These are phyloP conservation scores for Pluvianellus socialis DNA, from an alignment of 2,113 vertebrate genomes.

Conservation along the genomic window DNA sequence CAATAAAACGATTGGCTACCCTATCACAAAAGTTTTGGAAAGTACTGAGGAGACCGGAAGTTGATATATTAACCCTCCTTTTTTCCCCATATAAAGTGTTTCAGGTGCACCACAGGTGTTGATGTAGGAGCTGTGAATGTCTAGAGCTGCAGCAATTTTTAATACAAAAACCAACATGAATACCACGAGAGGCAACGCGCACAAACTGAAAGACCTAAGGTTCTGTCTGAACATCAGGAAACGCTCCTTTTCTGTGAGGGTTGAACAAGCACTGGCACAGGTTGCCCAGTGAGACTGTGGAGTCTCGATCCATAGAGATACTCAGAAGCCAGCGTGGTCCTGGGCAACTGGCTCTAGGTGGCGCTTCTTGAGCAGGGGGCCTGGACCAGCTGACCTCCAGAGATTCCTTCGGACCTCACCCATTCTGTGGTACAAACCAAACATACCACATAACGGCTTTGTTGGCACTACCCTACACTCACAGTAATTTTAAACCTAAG, in stretches of 20 bases:
- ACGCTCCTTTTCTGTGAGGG: neutral
- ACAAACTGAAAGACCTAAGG: neutral
- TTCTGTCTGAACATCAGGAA: neutral
- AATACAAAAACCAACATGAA: neutral
- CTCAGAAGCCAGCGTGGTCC: neutral
- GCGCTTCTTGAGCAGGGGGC: neutral
- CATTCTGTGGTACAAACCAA: neutral
- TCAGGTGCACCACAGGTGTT: neutral
- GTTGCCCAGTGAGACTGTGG: neutral
- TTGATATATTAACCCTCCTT: neutral
- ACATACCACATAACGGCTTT: neutral
- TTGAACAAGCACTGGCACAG: neutral
- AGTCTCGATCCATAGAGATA: neutral
- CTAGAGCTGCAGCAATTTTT: neutral
- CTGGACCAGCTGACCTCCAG: neutral
- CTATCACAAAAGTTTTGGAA: neutral
- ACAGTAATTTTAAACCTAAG: neutral
- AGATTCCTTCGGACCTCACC: neutral
- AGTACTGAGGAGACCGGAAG: neutral
- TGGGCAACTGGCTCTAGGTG: neutral
- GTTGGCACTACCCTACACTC: slow-evolving; percentile 9
- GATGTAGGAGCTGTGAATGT: neutral
- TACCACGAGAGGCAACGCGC: neutral
- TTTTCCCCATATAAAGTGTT: neutral
- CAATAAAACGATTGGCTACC: neutral